phyloP scores from a whole-genome alignment of 2,113 vertebrate genomes.

The Neofelis nebulosa region DNA sequence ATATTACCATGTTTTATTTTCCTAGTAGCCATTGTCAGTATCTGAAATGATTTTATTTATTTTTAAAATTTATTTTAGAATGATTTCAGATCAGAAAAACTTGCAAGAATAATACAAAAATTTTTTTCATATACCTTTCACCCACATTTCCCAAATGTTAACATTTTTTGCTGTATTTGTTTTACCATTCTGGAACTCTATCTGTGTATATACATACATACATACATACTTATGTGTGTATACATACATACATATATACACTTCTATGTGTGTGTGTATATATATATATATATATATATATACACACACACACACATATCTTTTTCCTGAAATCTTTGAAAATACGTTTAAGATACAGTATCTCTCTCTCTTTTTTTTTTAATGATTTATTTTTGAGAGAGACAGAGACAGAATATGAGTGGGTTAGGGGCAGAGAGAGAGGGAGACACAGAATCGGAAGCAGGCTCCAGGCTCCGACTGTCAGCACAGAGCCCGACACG shows the following conservation, averaged over 20 bases:
- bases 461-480: no score
- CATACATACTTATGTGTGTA: no score
- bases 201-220: not conserved
- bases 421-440: no score
- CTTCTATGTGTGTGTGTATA: no score
- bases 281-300: no score
- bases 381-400: no score
- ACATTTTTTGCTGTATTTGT: not conserved
- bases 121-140: not conserved
- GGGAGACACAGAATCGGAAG: no score
- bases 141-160: not conserved
- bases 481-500: no score
- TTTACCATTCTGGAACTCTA: not conserved
- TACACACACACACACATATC: accelerated
- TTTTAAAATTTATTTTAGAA: not conserved
- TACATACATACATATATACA: no score
- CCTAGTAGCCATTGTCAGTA: not conserved
- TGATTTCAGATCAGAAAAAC: not conserved
- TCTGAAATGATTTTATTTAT: not conserved
- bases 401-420: no score
- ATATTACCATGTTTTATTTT: not conserved
- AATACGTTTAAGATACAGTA: not conserved
- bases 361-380: no score
- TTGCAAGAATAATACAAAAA: not conserved
- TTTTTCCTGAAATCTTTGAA: not conserved